These are phyloP conservation scores for Argyresthia albistria DNA, from an alignment of 2,888 invertebrate genomes.

Conservation along the genomic window DNA sequence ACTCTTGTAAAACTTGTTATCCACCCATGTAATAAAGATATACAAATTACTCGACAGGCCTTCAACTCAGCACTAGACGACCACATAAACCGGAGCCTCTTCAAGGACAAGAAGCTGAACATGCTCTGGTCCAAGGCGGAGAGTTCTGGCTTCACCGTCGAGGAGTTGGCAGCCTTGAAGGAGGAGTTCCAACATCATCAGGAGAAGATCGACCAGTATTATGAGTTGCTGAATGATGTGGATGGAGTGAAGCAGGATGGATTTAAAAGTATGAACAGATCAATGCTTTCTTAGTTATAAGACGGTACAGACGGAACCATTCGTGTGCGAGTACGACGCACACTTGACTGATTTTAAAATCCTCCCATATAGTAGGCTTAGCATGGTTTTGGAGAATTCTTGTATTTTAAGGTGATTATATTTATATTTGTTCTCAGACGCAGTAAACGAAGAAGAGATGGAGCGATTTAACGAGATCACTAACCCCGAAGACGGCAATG, in stretches of 20 bases:
- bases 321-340: too few relatives aligned
- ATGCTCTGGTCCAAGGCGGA: conserved; percentile 93
- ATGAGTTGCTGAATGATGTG: conserved; percentile 65
- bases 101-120: conserved; percentile 92
- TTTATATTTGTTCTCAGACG: conserved; percentile 63
- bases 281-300: too few relatives aligned
- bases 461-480: conserved; percentile 81
- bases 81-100: conserved; percentile 81
- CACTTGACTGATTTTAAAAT: too few relatives aligned
- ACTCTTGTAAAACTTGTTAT: too few relatives aligned
- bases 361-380: too few relatives aligned
- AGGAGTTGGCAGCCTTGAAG: conserved; percentile 85
- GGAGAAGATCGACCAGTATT: conserved; percentile 93
- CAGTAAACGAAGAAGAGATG: conserved; percentile 80
- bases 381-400: too few relatives aligned
- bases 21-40: too few relatives aligned
- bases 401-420: not conserved
- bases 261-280: too few relatives aligned
- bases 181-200: conserved; percentile 95
- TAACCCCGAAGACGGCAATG: conserved; percentile 44
- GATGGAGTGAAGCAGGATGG: not conserved
- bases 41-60: conserved; percentile 20
- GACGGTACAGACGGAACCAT: too few relatives aligned
- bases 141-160: conserved; percentile 86
- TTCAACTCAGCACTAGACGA: conserved; percentile 66